Evolutionary conservation across 2,888 invertebrate genomes (phyloP).

Genomic region (Stenchaetothrips biformis): DNA sequence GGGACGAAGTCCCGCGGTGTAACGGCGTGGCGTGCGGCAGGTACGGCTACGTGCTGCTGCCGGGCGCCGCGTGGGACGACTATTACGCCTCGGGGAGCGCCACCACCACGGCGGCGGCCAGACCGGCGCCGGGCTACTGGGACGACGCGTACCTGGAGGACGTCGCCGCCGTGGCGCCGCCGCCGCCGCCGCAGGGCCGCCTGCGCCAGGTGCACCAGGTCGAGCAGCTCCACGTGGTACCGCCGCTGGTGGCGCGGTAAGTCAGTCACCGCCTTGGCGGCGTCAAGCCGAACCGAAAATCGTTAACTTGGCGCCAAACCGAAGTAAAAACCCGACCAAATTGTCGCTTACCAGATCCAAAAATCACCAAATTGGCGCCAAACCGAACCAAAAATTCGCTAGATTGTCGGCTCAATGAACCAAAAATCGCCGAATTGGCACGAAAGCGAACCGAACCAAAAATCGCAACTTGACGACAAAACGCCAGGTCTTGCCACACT

Average conservation of each 20-base stretch:
- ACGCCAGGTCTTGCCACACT: no score
- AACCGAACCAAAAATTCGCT: neutral
- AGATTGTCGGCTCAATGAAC: no score
- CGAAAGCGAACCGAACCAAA: no score
- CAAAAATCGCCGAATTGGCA: no score
- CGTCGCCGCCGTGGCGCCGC: neutral
- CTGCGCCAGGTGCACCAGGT: neutral
- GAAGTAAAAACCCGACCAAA: no score
- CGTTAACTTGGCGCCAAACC: neutral
- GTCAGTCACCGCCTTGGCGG: no score
- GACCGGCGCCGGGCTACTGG: no score
- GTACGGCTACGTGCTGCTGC: constrained; percentile 8
- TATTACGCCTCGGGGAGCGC: neutral
- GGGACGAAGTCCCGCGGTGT: no score
- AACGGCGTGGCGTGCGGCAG: neutral
- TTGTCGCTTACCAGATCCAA: neutral
- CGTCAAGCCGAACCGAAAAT: no score
- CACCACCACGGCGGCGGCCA: neutral
- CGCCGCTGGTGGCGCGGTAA: neutral
- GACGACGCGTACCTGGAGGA: no score
- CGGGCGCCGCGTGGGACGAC: neutral
- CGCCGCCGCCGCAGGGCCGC: neutral
- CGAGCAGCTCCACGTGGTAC: neutral
- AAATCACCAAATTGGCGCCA: neutral
- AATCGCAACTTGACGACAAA: no score